These are phyloP conservation scores for Neoitamus cyanurus DNA, from an alignment of 2,888 invertebrate genomes.

Conservation along the genomic window DNA sequence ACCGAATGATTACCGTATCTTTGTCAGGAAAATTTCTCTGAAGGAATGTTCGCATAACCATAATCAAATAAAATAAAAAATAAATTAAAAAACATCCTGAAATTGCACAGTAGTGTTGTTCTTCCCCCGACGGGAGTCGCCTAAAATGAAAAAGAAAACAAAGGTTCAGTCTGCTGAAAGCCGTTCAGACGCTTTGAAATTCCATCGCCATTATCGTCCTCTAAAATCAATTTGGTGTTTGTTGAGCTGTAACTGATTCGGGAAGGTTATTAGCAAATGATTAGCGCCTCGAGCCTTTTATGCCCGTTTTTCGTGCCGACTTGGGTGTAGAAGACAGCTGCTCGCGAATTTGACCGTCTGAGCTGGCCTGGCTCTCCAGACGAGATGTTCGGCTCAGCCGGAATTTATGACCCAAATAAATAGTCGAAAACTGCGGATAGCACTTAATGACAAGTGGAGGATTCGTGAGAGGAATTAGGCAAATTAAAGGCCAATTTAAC, in stretches of 20 bases:
- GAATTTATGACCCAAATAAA: constrained; percentile 38
- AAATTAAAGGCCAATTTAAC: constrained; percentile 38
- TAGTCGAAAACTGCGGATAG: constrained; percentile 30
- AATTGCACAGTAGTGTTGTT: neutral
- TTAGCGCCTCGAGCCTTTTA: neutral
- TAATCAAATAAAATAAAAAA: neutral
- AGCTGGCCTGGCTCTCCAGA: neutral
- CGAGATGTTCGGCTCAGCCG: neutral
- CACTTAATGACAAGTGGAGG: constrained; percentile 35
- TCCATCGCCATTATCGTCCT: neutral
- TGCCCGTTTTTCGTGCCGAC: neutral
- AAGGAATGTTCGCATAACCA: neutral
- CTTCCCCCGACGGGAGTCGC: neutral
- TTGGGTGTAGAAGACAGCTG: neutral
- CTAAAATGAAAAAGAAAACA: neutral
- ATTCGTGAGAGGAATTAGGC: constrained; percentile 36
- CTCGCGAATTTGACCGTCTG: neutral
- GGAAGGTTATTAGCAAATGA: constrained; percentile 21
- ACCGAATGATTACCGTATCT: no score
- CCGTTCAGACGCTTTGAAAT: neutral
- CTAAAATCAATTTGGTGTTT: neutral
- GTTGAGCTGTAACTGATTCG: neutral
- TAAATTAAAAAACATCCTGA: neutral
- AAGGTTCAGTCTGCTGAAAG: neutral
- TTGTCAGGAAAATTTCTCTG: no score